Conservation (phyloP, 2,113 vertebrate species). For the Esox niger region DNA sequence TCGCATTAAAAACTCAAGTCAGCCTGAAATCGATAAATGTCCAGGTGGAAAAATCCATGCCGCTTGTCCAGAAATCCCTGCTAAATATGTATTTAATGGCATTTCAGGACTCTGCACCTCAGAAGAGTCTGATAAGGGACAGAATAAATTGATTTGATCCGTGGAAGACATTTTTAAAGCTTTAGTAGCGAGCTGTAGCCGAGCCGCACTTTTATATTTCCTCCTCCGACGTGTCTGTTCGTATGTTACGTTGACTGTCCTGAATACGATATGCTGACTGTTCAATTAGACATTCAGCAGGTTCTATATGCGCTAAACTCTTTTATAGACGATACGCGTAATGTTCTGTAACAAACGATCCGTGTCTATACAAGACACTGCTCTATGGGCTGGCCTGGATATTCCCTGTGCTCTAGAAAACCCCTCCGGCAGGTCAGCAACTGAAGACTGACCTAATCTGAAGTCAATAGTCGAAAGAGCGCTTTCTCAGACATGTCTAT, state of each 20-base stretch:
- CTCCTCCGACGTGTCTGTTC: conserved; percentile 24
- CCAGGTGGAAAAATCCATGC: conserved; percentile 62
- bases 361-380: no score
- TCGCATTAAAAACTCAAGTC: conserved; percentile 55
- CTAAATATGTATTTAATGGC: conserved; percentile 69
- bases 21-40: conserved; percentile 63
- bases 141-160: conserved; percentile 49
- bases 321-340: no score
- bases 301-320: no score
- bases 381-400: no score
- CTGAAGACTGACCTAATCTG: no score
- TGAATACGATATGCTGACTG: background rate
- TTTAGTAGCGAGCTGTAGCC: conserved; percentile 18
- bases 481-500: no score
- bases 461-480: no score
- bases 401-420: no score
- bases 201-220: conserved; percentile 9
- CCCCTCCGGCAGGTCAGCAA: no score
- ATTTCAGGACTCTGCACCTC: conserved; percentile 42
- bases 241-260: conserved; percentile 37
- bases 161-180: conserved; percentile 41
- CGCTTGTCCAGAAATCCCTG: conserved; percentile 32
- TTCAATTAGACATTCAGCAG: no score
- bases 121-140: conserved; percentile 32
- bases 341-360: no score